Evolutionary conservation across 1,140 invertebrate species (phyloP).

Genomic region (Vanessa tameamea): DNA sequence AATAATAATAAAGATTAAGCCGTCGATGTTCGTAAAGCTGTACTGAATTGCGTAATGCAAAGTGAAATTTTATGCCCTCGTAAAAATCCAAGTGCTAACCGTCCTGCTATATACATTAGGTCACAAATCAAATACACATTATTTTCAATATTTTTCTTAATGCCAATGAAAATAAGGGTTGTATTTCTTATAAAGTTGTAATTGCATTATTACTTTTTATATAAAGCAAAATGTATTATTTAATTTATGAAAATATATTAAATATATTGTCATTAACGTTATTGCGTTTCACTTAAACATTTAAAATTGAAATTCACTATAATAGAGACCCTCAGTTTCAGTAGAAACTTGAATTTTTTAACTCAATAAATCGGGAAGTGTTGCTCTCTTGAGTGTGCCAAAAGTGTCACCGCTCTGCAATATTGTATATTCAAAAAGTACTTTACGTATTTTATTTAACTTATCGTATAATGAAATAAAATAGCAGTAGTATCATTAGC

Average conservation of each 20-base stretch:
- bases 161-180: neutral
- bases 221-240: too few species aligned
- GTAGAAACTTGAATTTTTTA: neutral
- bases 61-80: conserved; percentile 64
- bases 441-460: neutral
- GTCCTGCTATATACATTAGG: conserved; percentile 13
- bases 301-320: neutral
- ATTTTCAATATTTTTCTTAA: conserved; percentile 7
- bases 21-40: neutral
- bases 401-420: neutral
- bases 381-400: neutral
- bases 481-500: too few species aligned
- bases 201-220: too few species aligned
- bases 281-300: neutral
- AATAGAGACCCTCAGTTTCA: neutral
- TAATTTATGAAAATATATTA: neutral
- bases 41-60: conserved; percentile 36
- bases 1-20: neutral
- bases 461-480: neutral
- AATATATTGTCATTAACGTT: neutral
- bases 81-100: conserved; percentile 55
- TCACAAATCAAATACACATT: conserved; percentile 14
- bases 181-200: neutral
- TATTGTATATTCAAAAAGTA: neutral
- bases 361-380: neutral